A percentile compares a stretch with the other conserved stretches of the same genome.
Conservation (phyloP, 2,113 vertebrate species). For the Caretta caretta region DNA sequence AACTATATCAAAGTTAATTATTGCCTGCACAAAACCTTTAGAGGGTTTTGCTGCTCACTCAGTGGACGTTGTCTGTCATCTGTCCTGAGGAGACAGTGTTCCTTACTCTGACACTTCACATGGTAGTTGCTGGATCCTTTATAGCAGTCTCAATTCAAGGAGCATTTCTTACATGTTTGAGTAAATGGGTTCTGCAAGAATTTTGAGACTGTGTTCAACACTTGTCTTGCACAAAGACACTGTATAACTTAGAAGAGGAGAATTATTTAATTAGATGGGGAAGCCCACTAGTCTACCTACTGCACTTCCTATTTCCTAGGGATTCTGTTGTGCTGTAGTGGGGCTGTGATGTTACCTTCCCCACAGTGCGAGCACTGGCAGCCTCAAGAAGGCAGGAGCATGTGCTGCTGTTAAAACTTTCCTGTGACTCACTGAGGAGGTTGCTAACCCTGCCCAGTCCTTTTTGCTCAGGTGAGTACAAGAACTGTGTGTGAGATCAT, state of each 20-base stretch:
- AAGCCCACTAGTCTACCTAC: not conserved
- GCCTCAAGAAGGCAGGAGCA: not conserved
- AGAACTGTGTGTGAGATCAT: not conserved
- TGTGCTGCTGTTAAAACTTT: not conserved
- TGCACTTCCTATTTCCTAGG: not conserved
- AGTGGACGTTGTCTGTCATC: conserved; percentile 63
- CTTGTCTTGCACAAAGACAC: conserved; percentile 25
- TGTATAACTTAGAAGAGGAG: conserved; percentile 65
- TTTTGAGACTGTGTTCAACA: conserved; percentile 74
- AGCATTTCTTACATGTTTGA: conserved; percentile 82
- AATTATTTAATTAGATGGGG: not conserved
- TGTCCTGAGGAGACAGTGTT: conserved; percentile 70
- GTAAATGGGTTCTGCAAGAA: conserved; percentile 76
- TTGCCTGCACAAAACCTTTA: not conserved
- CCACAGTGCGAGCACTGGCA: not conserved
- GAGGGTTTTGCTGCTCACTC: conserved; percentile 72
- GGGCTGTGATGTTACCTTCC: not conserved
- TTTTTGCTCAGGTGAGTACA: not conserved
- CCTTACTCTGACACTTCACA: conserved; percentile 75
- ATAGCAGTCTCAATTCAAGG: conserved; percentile 80
- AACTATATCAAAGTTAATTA: not conserved
- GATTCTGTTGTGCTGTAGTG: not conserved
- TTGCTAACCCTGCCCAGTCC: not conserved
- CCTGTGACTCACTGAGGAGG: not conserved
- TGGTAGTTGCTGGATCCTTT: conserved; percentile 74